Evolutionary conservation across 2,797 vertebrate genomes (phyloP).

Genomic region (Neosilurus hyrtlii): DNA sequence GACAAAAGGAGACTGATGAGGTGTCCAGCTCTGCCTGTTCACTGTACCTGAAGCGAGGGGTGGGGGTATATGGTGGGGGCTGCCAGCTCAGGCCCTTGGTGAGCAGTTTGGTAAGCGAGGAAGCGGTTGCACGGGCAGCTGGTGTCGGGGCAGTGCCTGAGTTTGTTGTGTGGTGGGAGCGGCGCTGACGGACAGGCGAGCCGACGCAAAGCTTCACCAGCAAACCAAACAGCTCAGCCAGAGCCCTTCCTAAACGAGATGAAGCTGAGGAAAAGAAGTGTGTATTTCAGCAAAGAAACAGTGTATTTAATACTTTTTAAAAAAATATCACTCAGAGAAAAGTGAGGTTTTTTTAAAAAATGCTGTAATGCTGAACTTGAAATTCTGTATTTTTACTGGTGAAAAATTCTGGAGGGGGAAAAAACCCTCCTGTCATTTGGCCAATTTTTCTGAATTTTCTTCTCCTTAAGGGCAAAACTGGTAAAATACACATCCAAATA

Average conservation of each 20-base stretch:
- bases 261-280: slow-evolving; percentile 77
- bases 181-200: slow-evolving; percentile 90
- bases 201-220: slow-evolving; percentile 94
- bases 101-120: slow-evolving; percentile 90
- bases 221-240: slow-evolving; percentile 92
- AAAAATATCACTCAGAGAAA: too few species aligned
- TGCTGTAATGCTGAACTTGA: not conserved
- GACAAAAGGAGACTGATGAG: not conserved
- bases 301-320: not conserved
- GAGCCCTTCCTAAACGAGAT: slow-evolving; percentile 86
- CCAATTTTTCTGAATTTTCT: not conserved
- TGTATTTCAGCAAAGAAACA: not conserved
- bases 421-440: not conserved
- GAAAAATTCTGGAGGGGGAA: too few species aligned
- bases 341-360: too few species aligned
- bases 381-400: not conserved
- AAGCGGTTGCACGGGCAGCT: slow-evolving; percentile 89
- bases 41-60: slow-evolving; percentile 86
- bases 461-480: not conserved
- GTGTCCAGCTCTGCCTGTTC: not conserved
- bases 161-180: slow-evolving; percentile 91
- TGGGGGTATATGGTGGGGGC: slow-evolving; percentile 91
- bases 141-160: slow-evolving; percentile 91
- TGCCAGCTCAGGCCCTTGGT: slow-evolving; percentile 96
- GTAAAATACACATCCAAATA: not conserved